Conservation (phyloP, 2,113 vertebrate genomes). For the Pagrus major region DNA sequence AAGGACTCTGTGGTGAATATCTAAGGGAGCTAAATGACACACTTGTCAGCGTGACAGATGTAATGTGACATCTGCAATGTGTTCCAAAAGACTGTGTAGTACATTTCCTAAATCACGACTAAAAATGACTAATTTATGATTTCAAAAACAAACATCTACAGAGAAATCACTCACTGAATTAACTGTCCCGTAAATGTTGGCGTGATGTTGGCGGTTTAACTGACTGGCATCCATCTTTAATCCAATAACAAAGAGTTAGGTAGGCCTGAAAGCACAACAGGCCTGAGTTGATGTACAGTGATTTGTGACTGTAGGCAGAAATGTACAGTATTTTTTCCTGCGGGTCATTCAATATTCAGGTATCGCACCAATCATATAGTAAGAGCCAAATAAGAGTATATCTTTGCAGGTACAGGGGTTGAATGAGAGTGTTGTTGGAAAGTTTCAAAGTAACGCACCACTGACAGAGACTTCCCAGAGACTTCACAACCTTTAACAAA, state of each 20-base stretch:
- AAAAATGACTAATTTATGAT: neutral
- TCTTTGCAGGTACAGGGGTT: neutral
- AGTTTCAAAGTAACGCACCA: conserved; percentile 7
- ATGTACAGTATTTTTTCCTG: too few species aligned
- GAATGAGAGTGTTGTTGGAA: neutral
- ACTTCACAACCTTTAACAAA: conserved; percentile 1
- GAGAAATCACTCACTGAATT: neutral
- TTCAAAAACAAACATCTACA: neutral
- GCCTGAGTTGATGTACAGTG: conserved; percentile 10
- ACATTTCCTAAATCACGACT: neutral
- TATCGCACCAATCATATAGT: neutral
- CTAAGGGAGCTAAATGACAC: conserved; percentile 1
- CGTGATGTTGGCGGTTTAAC: neutral
- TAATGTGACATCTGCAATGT: conserved; percentile 9
- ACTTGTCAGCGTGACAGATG: conserved; percentile 8
- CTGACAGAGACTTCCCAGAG: neutral
- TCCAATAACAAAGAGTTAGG: conserved; percentile 1
- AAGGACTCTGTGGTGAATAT: conserved; percentile 9
- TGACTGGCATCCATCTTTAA: conserved; percentile 38
- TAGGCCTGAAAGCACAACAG: neutral
- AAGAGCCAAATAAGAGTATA: neutral
- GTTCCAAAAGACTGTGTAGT: neutral
- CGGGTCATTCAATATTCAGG: neutral
- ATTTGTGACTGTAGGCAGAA: too few species aligned
- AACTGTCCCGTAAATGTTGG: neutral